A percentile compares a stretch with the other conserved stretches of the same genome.
Evolutionary conservation across 2,113 vertebrate species (phyloP).

Genomic region (Girardinichthys multiradiatus): DNA sequence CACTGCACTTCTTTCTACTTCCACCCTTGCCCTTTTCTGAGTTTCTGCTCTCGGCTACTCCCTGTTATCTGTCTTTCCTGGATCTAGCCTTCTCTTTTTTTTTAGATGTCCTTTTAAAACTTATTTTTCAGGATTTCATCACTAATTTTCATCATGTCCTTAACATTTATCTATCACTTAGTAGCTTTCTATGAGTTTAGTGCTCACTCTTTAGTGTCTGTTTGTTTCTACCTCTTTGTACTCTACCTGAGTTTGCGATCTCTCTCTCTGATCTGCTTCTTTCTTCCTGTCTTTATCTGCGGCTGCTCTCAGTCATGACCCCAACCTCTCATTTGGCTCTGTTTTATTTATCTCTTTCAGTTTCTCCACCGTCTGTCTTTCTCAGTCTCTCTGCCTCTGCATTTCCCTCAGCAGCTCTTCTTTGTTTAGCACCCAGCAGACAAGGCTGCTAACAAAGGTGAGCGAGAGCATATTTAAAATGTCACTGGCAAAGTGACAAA

Average conservation of each 20-base stretch:
- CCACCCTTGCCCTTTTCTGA: slow-evolving; percentile 55
- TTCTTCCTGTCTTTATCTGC: slow-evolving; percentile 21
- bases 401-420: slow-evolving; percentile 51
- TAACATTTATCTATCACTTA: slow-evolving; percentile 25
- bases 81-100: slow-evolving; percentile 29
- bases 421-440: slow-evolving; percentile 75
- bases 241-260: neutral
- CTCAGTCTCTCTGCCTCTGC: slow-evolving; percentile 33
- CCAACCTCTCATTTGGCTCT: slow-evolving; percentile 39
- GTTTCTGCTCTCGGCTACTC: slow-evolving; percentile 50
- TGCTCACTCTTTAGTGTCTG: neutral
- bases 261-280: slow-evolving; percentile 4
- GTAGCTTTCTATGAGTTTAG: slow-evolving; percentile 9
- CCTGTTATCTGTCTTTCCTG: slow-evolving; percentile 44
- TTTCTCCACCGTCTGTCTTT: slow-evolving; percentile 28
- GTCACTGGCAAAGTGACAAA: slow-evolving; percentile 81
- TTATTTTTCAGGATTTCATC: slow-evolving; percentile 38
- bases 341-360: slow-evolving; percentile 43
- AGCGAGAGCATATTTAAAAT: slow-evolving; percentile 80
- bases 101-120: slow-evolving; percentile 25
- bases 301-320: slow-evolving; percentile 24
- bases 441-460: slow-evolving; percentile 75
- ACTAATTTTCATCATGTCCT: slow-evolving; percentile 4
- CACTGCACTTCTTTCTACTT: slow-evolving; percentile 34
- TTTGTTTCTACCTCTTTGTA: slow-evolving; percentile 20